Conservation (phyloP, 2,888 invertebrate genomes). For the Nemurella pictetii region DNA sequence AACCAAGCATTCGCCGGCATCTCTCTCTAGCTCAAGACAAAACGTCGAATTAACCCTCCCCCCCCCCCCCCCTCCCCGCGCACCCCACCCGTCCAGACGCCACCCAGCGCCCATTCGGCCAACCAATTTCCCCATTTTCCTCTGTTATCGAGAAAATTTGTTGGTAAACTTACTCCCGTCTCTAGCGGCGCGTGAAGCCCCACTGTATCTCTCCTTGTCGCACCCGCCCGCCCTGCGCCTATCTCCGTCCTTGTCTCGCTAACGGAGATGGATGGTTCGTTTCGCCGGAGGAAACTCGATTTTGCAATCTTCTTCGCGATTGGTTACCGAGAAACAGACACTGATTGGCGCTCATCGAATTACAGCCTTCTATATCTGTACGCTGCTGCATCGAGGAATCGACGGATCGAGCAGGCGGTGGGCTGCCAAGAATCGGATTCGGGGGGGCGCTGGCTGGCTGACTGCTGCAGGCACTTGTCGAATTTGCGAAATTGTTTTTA, state of each 20-base stretch:
- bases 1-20: too few relatives aligned
- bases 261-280: neutral
- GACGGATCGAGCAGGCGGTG: neutral
- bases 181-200: neutral
- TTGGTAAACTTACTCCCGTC: neutral
- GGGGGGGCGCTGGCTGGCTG: neutral
- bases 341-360: conserved; percentile 41
- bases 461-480: neutral
- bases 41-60: neutral
- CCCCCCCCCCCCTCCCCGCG: too few relatives aligned
- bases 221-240: neutral
- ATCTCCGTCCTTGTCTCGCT: neutral
- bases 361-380: conserved; percentile 31
- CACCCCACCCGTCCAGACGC: too few relatives aligned
- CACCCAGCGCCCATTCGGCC: neutral
- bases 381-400: neutral
- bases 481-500: neutral
- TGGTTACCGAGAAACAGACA: conserved; percentile 31
- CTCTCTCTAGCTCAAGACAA: neutral
- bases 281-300: conserved; percentile 15
- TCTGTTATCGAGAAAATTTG: neutral
- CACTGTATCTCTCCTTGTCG: neutral
- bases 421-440: neutral
- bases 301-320: conserved; percentile 30
- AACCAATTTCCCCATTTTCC: neutral